Base-by-base conservation (phyloP, 2,113 vertebrate species). In the Emydocephalus ijimae region DNA sequence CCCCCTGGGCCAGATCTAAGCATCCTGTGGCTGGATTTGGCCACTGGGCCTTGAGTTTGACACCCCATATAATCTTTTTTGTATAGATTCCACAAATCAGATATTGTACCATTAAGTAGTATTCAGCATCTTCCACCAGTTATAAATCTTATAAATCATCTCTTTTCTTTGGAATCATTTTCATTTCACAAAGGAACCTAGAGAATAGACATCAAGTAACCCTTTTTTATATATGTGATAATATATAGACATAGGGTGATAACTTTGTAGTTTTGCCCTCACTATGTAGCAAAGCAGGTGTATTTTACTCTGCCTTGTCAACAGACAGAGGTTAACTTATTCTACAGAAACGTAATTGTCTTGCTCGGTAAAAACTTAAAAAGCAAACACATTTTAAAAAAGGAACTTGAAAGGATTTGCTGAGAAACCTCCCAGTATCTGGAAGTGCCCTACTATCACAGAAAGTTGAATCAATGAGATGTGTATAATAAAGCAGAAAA, bases 401-500 rank as follows among this genome's bases (percentile, higher is more conserved):
- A 50, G 85, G n/a, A 81, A 87, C 2, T 29, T 48, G 23, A 87
- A 50, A 87, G 86, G 23, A 18, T 52, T 81, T 21, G 2, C 18
- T 81, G 34, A 89, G 96, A 95, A 93, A 57, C 2, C 39, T 39
- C 91, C 48, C 55, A 89, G 92, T 50, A 1, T 1, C 55, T 94
- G 43, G 90, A 88, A 91, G 94, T 57, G 20, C 89, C 94, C 86
- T 24, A 85, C 45, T 94, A 69, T 34, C 93, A n/a, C 87, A 94
- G 94, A 94, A 94, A 86, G 56, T 61, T 91, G 93, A 90, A 93
- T 59, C 39, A 92, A 92, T 14, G 57, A 1, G 12, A 74, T 74
- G 88, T 55, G 87, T 93, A 95, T 94, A 57, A 93, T 6, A 20
- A 91, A 88, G 95, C 92, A 29, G 91, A 12, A 55, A 54, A 95